Evolutionary conservation across 2,888 invertebrate genomes (phyloP).

Genomic region (Digitonthophagus gazella): DNA sequence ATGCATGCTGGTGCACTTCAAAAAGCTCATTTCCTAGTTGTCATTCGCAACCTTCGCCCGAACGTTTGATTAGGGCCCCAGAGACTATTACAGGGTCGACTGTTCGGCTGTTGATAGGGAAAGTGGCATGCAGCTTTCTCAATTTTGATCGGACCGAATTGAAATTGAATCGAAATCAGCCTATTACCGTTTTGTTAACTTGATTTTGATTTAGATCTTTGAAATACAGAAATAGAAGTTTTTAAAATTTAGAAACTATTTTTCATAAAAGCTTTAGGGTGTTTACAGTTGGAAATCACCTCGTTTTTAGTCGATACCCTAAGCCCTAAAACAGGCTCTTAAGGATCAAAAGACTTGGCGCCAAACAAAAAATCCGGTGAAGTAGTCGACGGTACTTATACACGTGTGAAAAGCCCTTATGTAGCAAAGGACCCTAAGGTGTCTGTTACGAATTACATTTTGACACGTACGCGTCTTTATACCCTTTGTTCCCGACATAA

Average conservation of each 20-base stretch:
- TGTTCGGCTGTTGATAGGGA: not conserved
- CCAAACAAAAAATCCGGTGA: not conserved
- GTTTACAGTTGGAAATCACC: too few species aligned
- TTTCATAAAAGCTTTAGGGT: too few species aligned
- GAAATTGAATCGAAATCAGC: too few species aligned
- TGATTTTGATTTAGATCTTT: not conserved
- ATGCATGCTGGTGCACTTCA: conserved; percentile 34
- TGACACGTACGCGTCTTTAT: conserved; percentile 10
- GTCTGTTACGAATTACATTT: conserved; percentile 16
- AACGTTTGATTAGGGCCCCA: conserved; percentile 41
- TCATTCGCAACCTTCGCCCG: conserved; percentile 43
- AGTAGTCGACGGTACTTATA: not conserved
- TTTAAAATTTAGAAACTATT: not conserved
- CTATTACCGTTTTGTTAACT: not conserved
- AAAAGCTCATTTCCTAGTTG: conserved; percentile 45
- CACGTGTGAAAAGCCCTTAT: conserved; percentile 11
- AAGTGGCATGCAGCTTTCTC: too few species aligned
- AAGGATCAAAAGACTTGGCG: conserved; percentile 10
- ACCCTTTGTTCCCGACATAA: conserved; percentile 1
- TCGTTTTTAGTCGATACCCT: not conserved
- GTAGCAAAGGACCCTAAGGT: not conserved
- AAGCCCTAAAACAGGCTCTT: not conserved
- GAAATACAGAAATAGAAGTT: not conserved
- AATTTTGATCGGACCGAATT: too few species aligned
- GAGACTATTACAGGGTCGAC: not conserved